These are phyloP conservation scores for Glareola pratincola DNA, from an alignment of 2,113 vertebrate genomes.

Conservation along the genomic window DNA sequence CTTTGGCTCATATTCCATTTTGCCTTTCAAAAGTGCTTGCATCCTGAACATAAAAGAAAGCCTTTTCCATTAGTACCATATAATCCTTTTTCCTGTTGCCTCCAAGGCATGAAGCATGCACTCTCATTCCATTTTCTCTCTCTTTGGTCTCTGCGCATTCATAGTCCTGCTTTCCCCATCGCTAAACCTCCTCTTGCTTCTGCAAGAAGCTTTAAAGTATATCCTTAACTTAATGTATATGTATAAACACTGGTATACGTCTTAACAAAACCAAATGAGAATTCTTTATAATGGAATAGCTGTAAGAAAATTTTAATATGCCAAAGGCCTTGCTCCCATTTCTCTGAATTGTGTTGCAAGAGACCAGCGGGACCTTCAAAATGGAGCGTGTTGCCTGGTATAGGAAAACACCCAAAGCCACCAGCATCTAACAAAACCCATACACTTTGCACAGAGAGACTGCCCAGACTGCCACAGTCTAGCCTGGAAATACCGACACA, in stretches of 20 bases:
- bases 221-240: neutral
- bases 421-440: neutral
- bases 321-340: fast-evolving
- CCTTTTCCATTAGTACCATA: neutral
- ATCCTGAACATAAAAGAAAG: neutral
- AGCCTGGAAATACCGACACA: neutral
- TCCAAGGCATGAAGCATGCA: neutral
- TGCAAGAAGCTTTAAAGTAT: neutral
- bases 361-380: neutral
- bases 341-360: neutral
- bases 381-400: fast-evolving
- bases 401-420: neutral
- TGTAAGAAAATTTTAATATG: neutral
- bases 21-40: neutral
- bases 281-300: neutral
- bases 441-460: neutral
- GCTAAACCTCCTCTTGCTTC: neutral
- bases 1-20: neutral
- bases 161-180: neutral
- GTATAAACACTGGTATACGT: neutral
- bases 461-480: neutral
- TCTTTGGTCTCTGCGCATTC: neutral
- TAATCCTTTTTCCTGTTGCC: neutral
- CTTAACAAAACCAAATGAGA: neutral
- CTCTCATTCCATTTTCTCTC: neutral